Base-by-base conservation (phyloP, 37 sponge, comb jelly and placozoan genomes). In the Petrosia ficiformis region DNA sequence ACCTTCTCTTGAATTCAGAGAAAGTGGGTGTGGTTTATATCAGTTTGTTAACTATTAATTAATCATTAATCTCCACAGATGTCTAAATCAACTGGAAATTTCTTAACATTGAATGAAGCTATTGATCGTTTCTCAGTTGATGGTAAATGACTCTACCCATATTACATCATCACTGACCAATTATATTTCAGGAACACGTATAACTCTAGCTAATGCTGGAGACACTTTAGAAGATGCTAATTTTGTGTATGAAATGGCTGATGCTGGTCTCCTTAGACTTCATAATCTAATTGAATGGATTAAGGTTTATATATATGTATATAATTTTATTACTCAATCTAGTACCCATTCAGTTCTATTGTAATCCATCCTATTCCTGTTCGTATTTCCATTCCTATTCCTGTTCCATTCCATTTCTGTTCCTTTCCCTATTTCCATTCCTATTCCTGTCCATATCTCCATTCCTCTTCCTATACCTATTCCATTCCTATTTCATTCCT, bases 141-240 rank as follows among this genome's bases (percentile, higher is more conserved):
- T 77, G 93, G 90, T 68, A 67, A 58, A 66, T 71, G 22, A 68
- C 22, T n/a, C n/a, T n/a, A n/a, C n/a, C n/a, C n/a, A n/a, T n/a
- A n/a, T n/a, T n/a, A n/a, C n/a, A n/a, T n/a, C n/a, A n/a, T n/a
- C n/a, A n/a, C n/a, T n/a, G n/a, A n/a, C n/a, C n/a, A n/a, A n/a
- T n/a, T n/a, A n/a, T n/a, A n/a, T n/a, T 70, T 22, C 65, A 90
- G 92, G 87, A 1, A 86, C 91, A 74, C 80, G 99, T 35, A 77
- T 99, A 3, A 87, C 90, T 48, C 85, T 99, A 37, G 99, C 99
- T 76, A 86, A 95, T 88, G 99, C 99, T 24, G 99, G 99, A 21
- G 99, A 99, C 71, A 85, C 86, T 31, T 75, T 95, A 33, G 99
- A 99, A 65, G 94, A 99, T 81, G 96, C 99, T 19, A 99, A 99